These are phyloP conservation scores for Corvus cornix DNA, from an alignment of 2,113 vertebrate species.

Conservation along the genomic window DNA sequence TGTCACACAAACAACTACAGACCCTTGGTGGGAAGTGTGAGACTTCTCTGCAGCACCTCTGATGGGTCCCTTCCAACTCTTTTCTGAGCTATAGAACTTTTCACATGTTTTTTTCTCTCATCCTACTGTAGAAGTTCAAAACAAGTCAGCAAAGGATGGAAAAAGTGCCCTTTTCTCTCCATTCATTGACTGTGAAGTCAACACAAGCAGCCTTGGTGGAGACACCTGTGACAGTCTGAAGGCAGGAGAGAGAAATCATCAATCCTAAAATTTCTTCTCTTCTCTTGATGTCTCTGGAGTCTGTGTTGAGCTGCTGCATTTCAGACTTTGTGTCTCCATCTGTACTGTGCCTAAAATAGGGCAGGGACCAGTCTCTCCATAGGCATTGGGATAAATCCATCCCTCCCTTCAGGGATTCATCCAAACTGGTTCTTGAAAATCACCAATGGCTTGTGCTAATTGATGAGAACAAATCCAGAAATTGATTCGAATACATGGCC, in stretches of 20 bases:
- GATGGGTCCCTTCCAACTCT: not conserved
- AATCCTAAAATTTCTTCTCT: not conserved
- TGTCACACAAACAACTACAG: not conserved
- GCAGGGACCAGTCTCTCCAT: not conserved
- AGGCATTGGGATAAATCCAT: not conserved
- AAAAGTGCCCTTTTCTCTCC: not conserved
- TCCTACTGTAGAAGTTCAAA: not conserved
- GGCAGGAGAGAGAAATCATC: not conserved
- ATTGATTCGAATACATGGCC: not conserved
- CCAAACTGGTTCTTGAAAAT: not conserved
- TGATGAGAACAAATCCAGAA: not conserved
- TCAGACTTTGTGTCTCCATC: accelerated
- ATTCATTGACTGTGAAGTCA: not conserved
- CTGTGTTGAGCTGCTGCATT: not conserved
- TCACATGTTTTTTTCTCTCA: not conserved
- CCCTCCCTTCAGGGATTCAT: not conserved
- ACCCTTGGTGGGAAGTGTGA: not conserved
- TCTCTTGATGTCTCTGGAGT: not conserved
- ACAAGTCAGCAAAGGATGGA: not conserved
- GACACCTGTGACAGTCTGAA: not conserved
- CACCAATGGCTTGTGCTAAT: not conserved
- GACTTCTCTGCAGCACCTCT: not conserved
- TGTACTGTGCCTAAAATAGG: not conserved
- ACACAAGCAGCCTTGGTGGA: not conserved
- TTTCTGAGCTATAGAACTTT: not conserved